These are phyloP conservation scores for Lepidotrigona ventralis DNA, from an alignment of 1,140 invertebrate genomes.

Conservation along the genomic window DNA sequence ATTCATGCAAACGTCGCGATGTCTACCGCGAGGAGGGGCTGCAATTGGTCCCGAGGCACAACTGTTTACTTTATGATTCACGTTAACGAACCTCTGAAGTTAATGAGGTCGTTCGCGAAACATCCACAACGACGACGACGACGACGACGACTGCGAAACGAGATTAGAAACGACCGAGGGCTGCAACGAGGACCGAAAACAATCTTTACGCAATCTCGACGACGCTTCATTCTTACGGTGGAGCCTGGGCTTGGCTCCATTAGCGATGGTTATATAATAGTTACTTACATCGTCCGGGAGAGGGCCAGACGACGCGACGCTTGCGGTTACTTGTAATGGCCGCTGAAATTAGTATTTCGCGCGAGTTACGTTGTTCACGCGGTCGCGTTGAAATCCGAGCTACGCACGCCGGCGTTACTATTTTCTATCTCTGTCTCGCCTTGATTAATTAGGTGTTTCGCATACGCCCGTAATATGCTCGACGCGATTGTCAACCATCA, in stretches of 20 bases:
- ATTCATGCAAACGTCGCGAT: slow-evolving; percentile 28
- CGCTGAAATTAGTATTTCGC: slow-evolving; percentile 5
- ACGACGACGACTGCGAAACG: not conserved
- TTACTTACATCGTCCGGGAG: not conserved
- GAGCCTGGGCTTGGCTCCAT: not conserved
- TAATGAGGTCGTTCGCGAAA: slow-evolving; percentile 41
- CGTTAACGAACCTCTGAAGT: slow-evolving; percentile 43
- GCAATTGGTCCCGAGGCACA: slow-evolving; percentile 9
- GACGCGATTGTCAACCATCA: not conserved
- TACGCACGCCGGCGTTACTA: not conserved
- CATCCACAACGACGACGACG: not conserved
- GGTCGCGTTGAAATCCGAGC: not conserved
- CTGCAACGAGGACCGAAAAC: not conserved
- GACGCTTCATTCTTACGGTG: slow-evolving; percentile 5
- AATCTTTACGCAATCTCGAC: slow-evolving; percentile 25
- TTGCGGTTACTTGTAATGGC: slow-evolving; percentile 4
- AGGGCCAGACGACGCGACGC: not conserved
- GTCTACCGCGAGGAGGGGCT: not conserved
- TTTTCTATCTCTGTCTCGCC: not conserved
- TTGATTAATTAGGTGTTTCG: not conserved
- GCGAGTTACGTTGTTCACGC: not conserved
- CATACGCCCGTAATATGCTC: not conserved
- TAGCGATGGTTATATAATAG: slow-evolving; percentile 18
- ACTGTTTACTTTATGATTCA: slow-evolving; percentile 42
- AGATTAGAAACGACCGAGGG: not conserved